A percentile compares a stretch with the other conserved stretches of the same genome.
Evolutionary conservation across 2,113 vertebrate genomes (phyloP).

Genomic region (mouse (Mus musculus)): DNA sequence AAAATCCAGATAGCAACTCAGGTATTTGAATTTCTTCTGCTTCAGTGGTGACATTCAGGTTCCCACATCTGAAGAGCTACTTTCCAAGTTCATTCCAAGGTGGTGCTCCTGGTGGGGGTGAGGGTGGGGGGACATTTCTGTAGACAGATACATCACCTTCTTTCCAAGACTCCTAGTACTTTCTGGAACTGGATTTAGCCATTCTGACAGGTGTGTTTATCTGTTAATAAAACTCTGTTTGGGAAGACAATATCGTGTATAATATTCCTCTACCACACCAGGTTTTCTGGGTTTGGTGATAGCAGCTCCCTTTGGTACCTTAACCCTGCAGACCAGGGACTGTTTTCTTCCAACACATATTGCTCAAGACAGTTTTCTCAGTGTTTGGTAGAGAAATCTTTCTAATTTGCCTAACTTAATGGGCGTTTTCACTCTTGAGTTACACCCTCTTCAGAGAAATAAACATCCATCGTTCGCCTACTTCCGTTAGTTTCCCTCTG

Average conservation of each 20-base stretch:
- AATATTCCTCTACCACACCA: not conserved
- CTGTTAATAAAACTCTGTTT: not conserved
- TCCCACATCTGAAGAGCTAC: not conserved
- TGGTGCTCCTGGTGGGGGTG: not conserved
- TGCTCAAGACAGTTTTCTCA: not conserved
- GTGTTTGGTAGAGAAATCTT: slow-evolving; percentile 36
- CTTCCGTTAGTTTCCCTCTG: not conserved
- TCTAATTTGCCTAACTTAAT: slow-evolving; percentile 31
- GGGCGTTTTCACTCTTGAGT: not conserved
- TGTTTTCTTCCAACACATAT: slow-evolving; percentile 40
- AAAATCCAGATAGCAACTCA: not conserved
- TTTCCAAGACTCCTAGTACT: not conserved
- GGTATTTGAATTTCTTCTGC: not conserved
- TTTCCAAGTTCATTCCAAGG: not conserved
- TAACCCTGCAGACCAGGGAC: not conserved
- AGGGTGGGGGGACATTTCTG: not conserved
- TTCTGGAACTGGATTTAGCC: not conserved
- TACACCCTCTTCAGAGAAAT: not conserved
- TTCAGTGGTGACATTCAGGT: not conserved
- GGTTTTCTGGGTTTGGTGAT: not conserved
- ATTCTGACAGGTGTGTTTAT: not conserved
- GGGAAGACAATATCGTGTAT: not conserved
- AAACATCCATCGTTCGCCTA: not conserved
- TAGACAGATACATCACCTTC: not conserved
- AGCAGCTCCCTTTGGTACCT: not conserved